Base-by-base conservation (phyloP, 2,888 invertebrate species). In the Osmoderma eremita region DNA sequence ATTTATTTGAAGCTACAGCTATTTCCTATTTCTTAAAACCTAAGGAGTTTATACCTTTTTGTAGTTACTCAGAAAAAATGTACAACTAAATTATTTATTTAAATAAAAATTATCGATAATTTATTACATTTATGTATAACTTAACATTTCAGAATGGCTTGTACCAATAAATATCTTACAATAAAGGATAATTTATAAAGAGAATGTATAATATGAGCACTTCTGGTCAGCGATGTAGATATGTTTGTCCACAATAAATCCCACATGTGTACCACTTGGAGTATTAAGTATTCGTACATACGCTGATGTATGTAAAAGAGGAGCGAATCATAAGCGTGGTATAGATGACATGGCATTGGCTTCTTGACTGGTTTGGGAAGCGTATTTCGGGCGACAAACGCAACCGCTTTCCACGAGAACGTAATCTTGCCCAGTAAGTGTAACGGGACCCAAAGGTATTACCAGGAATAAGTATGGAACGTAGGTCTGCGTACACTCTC, bases 381-480 rank as follows among this genome's bases (percentile, higher is more conserved):
- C 79, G 70, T 81, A 81, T 75, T 83, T 83, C 24, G 90, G 89
- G 74, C 88, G 86, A 81, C 95, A 96, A 24, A 94, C 93, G 80
- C 95, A 96, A n/a, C 95, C 95, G 75, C 94, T 95, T 81, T 96
- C 95, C 22, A 96, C 95, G 56, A 96, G 85, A n/a, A 96, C 94
- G 83, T 96, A 96, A 83, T 95, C 95, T 81, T 95, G 95, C 3
- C 95, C 95, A 2, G 95, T 95, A 15, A 95, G 84, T 10, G 95
- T 95, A 15, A 95, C 95, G 12, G 95, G 95, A 4, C 95, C 95
- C 64, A 95, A 81, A 0, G 95, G 95, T 68, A 95, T 91, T 66
- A 95, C 95, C 81, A 95, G 86, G 83, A 96, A 96, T 74, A 96
- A 82, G 80, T 95, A 95, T 10, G 95, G 95, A 73, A 95, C 93